phyloP scores from a whole-genome alignment of 2,888 invertebrate genomes.

The Tenodera sinensis region DNA sequence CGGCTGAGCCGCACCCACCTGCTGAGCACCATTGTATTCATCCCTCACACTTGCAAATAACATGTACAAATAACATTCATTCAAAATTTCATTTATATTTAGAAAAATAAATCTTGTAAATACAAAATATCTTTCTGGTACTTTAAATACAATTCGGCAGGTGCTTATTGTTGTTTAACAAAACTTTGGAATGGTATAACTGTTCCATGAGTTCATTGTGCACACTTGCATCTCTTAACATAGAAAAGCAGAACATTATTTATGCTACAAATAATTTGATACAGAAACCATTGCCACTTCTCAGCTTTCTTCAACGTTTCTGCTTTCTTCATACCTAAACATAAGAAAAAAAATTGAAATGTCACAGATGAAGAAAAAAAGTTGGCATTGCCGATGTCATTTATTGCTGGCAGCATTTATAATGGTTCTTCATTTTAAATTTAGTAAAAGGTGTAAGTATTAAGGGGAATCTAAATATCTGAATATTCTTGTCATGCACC shows the following conservation, averaged over 20 bases:
- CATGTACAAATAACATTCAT: neutral
- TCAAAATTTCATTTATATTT: neutral
- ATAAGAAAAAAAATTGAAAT: neutral
- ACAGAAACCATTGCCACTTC: neutral
- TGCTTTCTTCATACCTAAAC: neutral
- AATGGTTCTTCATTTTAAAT: neutral
- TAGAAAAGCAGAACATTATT: neutral
- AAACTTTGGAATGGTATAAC: neutral
- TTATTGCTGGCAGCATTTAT: neutral
- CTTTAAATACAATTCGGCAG: neutral
- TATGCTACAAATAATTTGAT: neutral
- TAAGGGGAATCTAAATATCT: too few relatives aligned
- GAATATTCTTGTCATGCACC: too few relatives aligned
- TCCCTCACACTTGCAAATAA: neutral
- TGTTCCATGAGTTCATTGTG: neutral
- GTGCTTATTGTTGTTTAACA: neutral
- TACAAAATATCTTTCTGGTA: neutral
- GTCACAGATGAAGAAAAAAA: neutral
- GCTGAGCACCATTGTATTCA: neutral
- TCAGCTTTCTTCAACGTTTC: neutral
- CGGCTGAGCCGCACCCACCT: constrained; percentile 9
- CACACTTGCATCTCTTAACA: neutral
- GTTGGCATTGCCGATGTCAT: neutral
- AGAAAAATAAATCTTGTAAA: neutral
- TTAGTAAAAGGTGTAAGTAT: neutral